A percentile compares a stretch with the other conserved stretches of the same genome.
These are phyloP conservation scores for Tetragnatha versicolor DNA, from an alignment of 1,140 invertebrate species.

Conservation along the genomic window DNA sequence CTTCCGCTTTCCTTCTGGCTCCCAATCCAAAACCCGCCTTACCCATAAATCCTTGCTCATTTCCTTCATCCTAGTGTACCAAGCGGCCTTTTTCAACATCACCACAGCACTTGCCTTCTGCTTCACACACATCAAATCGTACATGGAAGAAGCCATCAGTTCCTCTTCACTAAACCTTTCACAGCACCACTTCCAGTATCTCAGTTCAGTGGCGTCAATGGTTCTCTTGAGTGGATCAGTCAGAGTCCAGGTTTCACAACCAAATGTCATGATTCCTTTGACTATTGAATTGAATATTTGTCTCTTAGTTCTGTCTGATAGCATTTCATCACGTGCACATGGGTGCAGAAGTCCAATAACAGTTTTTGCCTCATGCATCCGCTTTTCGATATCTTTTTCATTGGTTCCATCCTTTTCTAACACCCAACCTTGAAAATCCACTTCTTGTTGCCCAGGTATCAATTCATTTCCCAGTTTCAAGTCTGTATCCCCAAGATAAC, in stretches of 20 bases:
- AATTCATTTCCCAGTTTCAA: background rate
- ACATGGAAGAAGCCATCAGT: background rate
- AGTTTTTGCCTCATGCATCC: background rate
- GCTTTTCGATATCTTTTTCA: background rate
- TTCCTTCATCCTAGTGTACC: background rate
- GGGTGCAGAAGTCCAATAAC: conserved; percentile 4
- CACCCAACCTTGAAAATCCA: background rate
- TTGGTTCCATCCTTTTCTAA: conserved; percentile 12
- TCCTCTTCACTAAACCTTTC: background rate
- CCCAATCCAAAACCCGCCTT: conserved; percentile 5
- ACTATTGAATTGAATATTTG: conserved; percentile 18
- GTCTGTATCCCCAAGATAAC: background rate
- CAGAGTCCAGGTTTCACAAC: conserved; percentile 26
- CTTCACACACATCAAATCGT: background rate
- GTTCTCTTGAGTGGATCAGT: background rate
- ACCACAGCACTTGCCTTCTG: background rate
- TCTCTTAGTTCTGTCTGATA: background rate
- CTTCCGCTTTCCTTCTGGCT: background rate
- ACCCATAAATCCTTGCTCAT: background rate
- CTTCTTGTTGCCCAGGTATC: background rate
- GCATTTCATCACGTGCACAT: background rate
- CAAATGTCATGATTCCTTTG: background rate
- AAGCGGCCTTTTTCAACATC: background rate
- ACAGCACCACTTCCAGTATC: conserved; percentile 32
- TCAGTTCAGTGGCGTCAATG: background rate